phyloP scores from a whole-genome alignment of 2,797 vertebrate genomes.

The Dendrocincla fuliginosa region DNA sequence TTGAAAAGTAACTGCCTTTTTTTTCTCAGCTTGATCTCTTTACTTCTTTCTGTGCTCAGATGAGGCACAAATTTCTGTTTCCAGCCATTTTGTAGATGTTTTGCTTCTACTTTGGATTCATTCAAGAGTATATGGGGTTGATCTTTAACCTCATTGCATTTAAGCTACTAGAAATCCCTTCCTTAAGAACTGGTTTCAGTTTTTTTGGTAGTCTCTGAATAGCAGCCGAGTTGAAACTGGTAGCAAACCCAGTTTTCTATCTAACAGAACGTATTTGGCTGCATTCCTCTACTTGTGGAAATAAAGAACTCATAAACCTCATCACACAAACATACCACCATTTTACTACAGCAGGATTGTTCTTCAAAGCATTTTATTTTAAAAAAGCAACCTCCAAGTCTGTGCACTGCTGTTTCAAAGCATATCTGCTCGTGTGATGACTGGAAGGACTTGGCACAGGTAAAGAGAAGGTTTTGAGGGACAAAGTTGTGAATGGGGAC shows the following conservation, averaged over 20 bases:
- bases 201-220: background rate
- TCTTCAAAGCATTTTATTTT: background rate
- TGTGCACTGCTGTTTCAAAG: background rate
- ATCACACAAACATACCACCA: background rate
- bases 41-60: background rate
- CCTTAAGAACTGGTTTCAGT: background rate
- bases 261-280: background rate
- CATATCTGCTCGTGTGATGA: background rate
- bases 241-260: background rate
- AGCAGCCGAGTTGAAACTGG: background rate
- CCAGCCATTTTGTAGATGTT: background rate
- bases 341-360: background rate
- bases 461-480: background rate
- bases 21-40: constrained; percentile 4
- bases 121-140: background rate
- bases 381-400: background rate
- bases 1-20: background rate
- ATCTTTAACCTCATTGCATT: background rate
- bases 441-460: background rate
- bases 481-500: background rate
- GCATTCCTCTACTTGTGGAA: background rate
- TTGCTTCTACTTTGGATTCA: background rate
- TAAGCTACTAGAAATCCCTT: background rate
- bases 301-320: background rate
- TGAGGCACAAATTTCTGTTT: background rate